These are phyloP conservation scores for Tetramorium bicarinatum DNA, from an alignment of 2,888 invertebrate genomes.

Conservation along the genomic window DNA sequence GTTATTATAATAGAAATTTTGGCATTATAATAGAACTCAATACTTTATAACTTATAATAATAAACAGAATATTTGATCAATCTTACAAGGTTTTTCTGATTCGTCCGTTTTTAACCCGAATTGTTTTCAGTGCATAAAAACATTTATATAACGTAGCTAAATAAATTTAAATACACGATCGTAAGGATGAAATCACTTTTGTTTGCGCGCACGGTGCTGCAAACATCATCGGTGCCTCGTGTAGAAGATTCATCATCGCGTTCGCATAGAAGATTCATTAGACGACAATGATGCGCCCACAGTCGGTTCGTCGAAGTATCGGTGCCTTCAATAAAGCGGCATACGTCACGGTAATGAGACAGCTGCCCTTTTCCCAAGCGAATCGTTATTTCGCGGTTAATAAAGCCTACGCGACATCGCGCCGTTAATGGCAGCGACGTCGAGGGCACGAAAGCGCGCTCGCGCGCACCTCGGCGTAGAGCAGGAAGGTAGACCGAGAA, in stretches of 20 bases:
- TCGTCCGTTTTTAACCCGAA: too few relatives aligned
- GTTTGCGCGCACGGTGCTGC: background rate
- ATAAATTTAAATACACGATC: background rate
- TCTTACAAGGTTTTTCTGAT: too few relatives aligned
- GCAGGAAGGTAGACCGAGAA: constrained; percentile 51
- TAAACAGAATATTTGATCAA: too few relatives aligned
- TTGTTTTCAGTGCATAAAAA: too few relatives aligned
- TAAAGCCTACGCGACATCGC: constrained; percentile 75
- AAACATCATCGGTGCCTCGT: background rate
- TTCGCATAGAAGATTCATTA: constrained; percentile 39
- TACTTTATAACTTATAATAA: too few relatives aligned
- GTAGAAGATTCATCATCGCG: constrained; percentile 19
- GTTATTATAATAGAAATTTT: too few relatives aligned
- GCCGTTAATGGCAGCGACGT: constrained; percentile 63
- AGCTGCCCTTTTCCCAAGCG: constrained; percentile 79
- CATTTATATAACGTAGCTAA: background rate
- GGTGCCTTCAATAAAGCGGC: constrained; percentile 48
- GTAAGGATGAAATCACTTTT: background rate
- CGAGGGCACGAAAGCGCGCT: constrained; percentile 48
- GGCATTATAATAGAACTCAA: too few relatives aligned
- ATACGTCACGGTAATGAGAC: constrained; percentile 77
- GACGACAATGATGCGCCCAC: constrained; percentile 59
- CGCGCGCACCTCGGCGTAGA: constrained; percentile 39
- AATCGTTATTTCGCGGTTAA: constrained; percentile 80
- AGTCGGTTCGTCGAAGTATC: constrained; percentile 56